Evolutionary conservation across 2,888 invertebrate species (phyloP), one percentile per base, ranked within the genome.

Genomic region (Eupithecia tripunctaria): DNA sequence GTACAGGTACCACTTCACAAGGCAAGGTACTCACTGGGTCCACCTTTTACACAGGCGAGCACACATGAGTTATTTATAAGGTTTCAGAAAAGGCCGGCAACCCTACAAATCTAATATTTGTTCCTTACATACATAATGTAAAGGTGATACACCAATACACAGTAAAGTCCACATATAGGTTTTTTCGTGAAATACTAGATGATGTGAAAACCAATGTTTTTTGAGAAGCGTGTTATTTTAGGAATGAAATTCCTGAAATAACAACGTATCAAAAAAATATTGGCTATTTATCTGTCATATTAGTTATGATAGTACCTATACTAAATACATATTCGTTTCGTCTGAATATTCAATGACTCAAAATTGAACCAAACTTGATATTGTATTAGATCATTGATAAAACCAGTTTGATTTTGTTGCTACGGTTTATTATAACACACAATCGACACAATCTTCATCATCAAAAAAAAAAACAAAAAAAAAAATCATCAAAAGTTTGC

Each of bases 51-150:
- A 47, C 66, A 69, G 38, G 18, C 66, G 62, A 73, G n/a, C 29
- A 66, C 59, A 69, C 67, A 64, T 63, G 67, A 73, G 67, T 67
- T 73, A 71, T 74, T 68, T 66, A 66, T 64, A 68, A 68, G 64
- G 56, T 70, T 29, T 38, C 65, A 64, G 21, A 66, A 70, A 68
- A 67, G 68, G 62, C 65, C 60, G 62, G 43, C 56, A 69, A 69
- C 71, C 69, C 62, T 59, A 71, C 71, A 71, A 68, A 74, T 71
- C 59, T 69, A 69, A 67, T 71, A 69, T 74, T 72, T 74, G 74
- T 74, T 74, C 67, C 74, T 25, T 8, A 41, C 71, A 68, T 63
- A 74, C 68, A 41, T 51, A 74, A 32, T 56, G 56, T 56, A 56
- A 1, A 56, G 25, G 25, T 56, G 59, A 63, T 60, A 73, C 32